Percentiles rank a stretch among this genome's conserved stretches.
Evolutionary conservation across 2,888 invertebrate genomes (phyloP).

Genomic region (Copidosoma aretas): DNA sequence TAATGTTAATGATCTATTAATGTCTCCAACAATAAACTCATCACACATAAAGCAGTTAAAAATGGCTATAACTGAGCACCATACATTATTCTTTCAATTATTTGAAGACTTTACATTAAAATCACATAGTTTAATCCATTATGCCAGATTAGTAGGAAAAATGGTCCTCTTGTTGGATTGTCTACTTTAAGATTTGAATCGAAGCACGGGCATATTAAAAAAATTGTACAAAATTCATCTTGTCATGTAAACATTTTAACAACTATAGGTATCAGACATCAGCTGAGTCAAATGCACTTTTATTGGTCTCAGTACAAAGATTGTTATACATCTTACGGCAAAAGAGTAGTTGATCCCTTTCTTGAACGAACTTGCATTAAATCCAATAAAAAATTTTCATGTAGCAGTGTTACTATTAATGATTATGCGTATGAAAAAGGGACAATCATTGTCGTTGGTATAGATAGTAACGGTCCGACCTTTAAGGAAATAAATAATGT

Average conservation of each 20-base stretch:
- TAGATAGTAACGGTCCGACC: not conserved
- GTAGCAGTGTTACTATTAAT: not conserved
- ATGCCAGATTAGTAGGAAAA: not conserved
- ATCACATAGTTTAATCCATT: not conserved
- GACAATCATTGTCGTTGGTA: not conserved
- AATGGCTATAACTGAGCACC: not conserved
- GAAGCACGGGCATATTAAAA: not conserved
- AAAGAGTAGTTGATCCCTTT: not conserved
- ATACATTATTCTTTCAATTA: not conserved
- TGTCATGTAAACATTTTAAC: not conserved
- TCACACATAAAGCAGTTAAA: not conserved
- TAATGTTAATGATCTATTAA: not conserved
- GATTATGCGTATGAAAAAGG: not conserved
- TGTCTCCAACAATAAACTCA: not conserved
- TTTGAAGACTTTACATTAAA: not conserved
- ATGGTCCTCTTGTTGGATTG: not conserved
- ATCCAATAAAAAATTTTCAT: not conserved
- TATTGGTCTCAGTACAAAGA: not conserved
- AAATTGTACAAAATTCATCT: not conserved
- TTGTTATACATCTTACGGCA: not conserved
- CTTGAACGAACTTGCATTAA: not conserved
- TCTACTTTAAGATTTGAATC: not conserved
- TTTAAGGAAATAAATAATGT: no score
- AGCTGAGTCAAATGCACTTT: not conserved
- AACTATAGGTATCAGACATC: not conserved